phyloP scores from a whole-genome alignment of 1,140 invertebrate species.

The Achroia grisella region DNA sequence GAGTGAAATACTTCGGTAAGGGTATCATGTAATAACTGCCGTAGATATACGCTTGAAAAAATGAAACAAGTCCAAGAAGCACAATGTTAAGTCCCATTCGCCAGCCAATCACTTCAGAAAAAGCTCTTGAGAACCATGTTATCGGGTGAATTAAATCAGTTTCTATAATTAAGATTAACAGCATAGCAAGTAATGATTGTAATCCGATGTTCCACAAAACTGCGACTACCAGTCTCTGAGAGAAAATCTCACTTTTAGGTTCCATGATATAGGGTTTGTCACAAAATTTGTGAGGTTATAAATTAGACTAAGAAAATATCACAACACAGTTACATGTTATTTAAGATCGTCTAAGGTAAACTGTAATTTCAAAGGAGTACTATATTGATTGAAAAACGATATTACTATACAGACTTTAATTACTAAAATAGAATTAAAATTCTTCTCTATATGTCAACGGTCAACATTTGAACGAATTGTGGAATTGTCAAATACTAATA shows the following conservation, averaged over 20 bases:
- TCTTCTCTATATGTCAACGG: too few species aligned
- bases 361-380: too few species aligned
- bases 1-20: constrained; percentile 72
- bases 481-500: too few species aligned
- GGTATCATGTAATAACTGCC: constrained; percentile 52
- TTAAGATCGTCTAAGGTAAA: too few species aligned
- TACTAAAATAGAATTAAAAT: too few species aligned
- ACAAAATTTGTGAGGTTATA: too few species aligned
- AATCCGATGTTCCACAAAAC: constrained; percentile 58
- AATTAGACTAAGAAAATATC: too few species aligned
- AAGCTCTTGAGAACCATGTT: constrained; percentile 48
- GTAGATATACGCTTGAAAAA: constrained; percentile 65
- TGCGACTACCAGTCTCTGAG: constrained; percentile 49
- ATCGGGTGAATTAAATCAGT: constrained; percentile 49
- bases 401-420: too few species aligned
- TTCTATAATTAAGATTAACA: constrained; percentile 54
- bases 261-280: constrained; percentile 37
- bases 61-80: constrained; percentile 50
- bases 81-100: constrained; percentile 57
- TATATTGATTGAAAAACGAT: neutral
- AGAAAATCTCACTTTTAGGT: constrained; percentile 60
- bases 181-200: constrained; percentile 48
- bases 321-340: too few species aligned
- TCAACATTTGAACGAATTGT: too few species aligned
- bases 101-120: constrained; percentile 56